Conservation (phyloP, 2,113 vertebrate species). For the Phoxinus phoxinus region DNA sequence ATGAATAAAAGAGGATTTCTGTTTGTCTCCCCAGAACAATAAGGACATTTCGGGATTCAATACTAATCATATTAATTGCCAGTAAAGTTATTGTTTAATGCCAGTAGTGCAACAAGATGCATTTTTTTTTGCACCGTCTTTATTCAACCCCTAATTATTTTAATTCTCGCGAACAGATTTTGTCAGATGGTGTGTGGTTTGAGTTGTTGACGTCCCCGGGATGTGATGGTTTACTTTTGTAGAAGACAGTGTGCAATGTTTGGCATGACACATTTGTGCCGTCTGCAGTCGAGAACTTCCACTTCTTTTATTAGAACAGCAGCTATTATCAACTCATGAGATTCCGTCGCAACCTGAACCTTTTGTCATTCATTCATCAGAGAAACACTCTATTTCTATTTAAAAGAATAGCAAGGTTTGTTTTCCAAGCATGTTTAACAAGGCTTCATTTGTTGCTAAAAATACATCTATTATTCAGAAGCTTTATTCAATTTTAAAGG, state of each 20-base stretch:
- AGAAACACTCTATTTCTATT: background rate
- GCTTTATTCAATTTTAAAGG: background rate
- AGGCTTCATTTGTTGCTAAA: background rate
- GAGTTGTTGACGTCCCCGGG: background rate
- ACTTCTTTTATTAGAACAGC: constrained; percentile 11
- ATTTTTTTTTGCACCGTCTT: no score
- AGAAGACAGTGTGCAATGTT: background rate
- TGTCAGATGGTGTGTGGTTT: background rate
- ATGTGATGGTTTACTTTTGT: background rate
- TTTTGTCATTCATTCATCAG: background rate
- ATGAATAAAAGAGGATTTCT: background rate
- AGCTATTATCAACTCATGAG: background rate
- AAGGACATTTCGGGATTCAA: background rate
- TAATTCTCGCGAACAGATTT: background rate
- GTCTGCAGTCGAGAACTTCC: background rate
- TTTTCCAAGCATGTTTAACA: background rate
- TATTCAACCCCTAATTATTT: background rate
- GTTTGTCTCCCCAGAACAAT: background rate
- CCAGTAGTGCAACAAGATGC: background rate
- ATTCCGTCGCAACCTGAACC: background rate
- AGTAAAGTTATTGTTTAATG: background rate
- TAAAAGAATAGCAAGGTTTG: background rate
- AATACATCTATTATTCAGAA: background rate
- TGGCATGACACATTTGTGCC: background rate
- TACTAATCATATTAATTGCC: background rate